Percentiles rank a stretch among this genome's conserved stretches.
phyloP scores from a whole-genome alignment of 2,888 invertebrate species.

The Dasysyrphus albostriatus region DNA sequence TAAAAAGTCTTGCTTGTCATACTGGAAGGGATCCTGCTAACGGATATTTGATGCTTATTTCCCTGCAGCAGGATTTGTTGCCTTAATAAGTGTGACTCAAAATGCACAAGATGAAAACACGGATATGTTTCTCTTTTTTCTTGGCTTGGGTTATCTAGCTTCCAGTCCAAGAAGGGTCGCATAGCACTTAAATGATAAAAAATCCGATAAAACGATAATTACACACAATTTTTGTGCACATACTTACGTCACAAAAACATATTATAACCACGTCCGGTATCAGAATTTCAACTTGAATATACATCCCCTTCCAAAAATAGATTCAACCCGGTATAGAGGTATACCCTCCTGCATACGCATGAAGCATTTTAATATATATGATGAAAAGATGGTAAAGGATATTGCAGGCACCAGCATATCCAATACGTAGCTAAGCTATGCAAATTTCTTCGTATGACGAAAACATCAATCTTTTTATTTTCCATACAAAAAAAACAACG shows the following conservation, averaged over 20 bases:
- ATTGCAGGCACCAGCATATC: neutral
- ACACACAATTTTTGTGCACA: neutral
- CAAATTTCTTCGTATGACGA: slow-evolving; percentile 27
- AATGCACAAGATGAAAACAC: no score
- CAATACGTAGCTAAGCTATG: slow-evolving; percentile 27
- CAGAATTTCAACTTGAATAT: slow-evolving; percentile 8
- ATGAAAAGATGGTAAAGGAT: slow-evolving; percentile 43
- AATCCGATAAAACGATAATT: neutral
- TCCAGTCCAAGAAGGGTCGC: no score
- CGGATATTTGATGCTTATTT: no score
- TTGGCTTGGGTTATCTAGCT: no score
- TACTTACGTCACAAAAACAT: neutral
- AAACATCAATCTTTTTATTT: slow-evolving; percentile 37
- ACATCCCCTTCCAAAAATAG: slow-evolving; percentile 51
- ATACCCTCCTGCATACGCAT: slow-evolving; percentile 2
- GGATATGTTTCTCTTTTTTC: no score
- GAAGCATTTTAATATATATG: slow-evolving; percentile 48
- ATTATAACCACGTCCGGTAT: slow-evolving; percentile 47
- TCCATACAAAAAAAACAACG: neutral
- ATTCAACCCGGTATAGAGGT: slow-evolving; percentile 20
- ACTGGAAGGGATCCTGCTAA: no score
- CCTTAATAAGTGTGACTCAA: no score
- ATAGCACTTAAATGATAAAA: neutral
- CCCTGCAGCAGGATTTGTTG: no score
- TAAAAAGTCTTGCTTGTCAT: no score